phyloP scores from a whole-genome alignment of 1,140 invertebrate genomes.

The Drosophila kohkoa region DNA sequence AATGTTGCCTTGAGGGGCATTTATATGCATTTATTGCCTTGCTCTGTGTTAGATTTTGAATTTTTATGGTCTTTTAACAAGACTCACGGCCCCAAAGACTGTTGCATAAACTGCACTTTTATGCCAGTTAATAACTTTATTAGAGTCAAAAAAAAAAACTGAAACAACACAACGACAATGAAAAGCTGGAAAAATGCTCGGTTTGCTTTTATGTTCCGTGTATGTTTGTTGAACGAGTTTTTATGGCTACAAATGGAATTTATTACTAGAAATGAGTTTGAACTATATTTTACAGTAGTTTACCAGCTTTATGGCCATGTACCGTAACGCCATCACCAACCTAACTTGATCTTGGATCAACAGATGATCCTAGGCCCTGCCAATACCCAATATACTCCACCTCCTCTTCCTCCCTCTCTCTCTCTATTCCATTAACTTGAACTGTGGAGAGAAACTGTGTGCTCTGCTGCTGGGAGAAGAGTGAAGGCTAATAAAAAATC shows the following conservation, averaged over 20 bases:
- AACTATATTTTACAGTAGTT: conserved; percentile 82
- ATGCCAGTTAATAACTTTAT: conserved; percentile 79
- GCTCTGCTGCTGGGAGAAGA: conserved; percentile 20
- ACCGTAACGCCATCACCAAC: conserved; percentile 66
- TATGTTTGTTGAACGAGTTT: conserved; percentile 57
- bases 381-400: background rate
- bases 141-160: conserved; percentile 31
- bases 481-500: conserved; percentile 80
- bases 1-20: conserved; percentile 46
- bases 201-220: conserved; percentile 51
- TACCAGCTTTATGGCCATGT: conserved; percentile 65
- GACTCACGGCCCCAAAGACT: conserved; percentile 29
- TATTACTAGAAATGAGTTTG: conserved; percentile 72
- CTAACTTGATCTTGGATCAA: conserved; percentile 24
- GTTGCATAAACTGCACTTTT: conserved; percentile 61
- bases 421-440: conserved; percentile 2
- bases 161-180: background rate
- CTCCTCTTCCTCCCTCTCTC: background rate
- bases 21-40: conserved; percentile 76
- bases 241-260: conserved; percentile 67
- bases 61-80: conserved; percentile 80
- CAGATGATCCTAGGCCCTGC: conserved; percentile 58
- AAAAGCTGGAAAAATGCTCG: conserved; percentile 26
- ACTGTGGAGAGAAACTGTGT: conserved; percentile 1
- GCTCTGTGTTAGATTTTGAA: conserved; percentile 69